Conservation (phyloP, 2,888 invertebrate species). For the Drosophila melanosoma region DNA sequence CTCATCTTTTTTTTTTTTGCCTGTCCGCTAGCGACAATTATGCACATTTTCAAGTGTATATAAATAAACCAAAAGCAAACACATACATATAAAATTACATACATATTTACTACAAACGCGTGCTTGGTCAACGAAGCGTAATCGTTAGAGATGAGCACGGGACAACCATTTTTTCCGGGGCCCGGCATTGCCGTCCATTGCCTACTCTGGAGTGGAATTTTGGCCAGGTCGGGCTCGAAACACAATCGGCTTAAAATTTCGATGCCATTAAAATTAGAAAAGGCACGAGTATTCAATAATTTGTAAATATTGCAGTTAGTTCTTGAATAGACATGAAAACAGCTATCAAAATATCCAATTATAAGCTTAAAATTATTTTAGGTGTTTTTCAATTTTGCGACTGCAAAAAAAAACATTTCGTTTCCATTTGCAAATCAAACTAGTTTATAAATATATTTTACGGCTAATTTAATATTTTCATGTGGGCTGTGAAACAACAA, state of each 20-base stretch:
- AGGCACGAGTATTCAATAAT: neutral
- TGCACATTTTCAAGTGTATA: constrained; percentile 62
- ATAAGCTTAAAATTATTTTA: neutral
- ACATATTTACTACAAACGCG: constrained; percentile 16
- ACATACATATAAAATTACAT: constrained; percentile 12
- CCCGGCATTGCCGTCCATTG: neutral
- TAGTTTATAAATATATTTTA: neutral
- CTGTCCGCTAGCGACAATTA: constrained; percentile 68
- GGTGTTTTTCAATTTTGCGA: neutral
- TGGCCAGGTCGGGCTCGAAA: neutral
- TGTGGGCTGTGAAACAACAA: neutral
- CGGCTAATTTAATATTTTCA: neutral
- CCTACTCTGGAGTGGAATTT: neutral
- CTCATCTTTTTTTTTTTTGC: constrained; percentile 20
- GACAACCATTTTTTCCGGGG: neutral
- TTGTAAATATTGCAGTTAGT: neutral
- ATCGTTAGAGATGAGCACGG: constrained; percentile 24
- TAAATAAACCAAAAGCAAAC: constrained; percentile 49
- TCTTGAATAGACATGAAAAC: neutral
- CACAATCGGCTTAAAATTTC: neutral
- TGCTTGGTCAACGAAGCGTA: constrained; percentile 66
- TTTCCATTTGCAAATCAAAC: neutral
- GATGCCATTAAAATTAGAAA: neutral
- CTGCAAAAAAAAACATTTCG: neutral
- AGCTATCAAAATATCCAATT: neutral